Evolutionary conservation across 2,888 invertebrate species (phyloP).

Genomic region (Drosophila parthenogenetica): DNA sequence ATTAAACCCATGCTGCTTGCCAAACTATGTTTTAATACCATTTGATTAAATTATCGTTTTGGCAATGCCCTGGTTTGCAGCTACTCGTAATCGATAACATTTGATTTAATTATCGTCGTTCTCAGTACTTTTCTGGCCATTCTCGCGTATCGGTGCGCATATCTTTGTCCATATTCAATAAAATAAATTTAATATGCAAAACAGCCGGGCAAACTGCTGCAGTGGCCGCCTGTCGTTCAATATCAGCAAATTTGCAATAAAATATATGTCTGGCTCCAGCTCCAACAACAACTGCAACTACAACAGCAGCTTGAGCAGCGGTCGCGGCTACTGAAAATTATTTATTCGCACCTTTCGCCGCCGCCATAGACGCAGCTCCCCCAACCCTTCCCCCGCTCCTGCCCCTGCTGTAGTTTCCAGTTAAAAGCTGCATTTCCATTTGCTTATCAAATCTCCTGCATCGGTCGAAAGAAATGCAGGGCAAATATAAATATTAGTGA

Average conservation of each 20-base stretch:
- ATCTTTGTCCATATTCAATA: conserved; percentile 72
- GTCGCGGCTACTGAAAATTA: conserved; percentile 73
- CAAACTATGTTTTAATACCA: too few species aligned
- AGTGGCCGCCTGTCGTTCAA: conserved; percentile 70
- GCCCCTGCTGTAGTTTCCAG: conserved; percentile 14
- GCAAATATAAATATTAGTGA: conserved; percentile 76
- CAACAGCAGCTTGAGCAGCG: conserved; percentile 15
- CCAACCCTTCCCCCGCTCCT: not conserved
- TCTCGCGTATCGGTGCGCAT: conserved; percentile 59
- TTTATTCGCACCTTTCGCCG: conserved; percentile 80
- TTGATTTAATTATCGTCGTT: conserved; percentile 14
- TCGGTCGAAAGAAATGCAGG: conserved; percentile 74
- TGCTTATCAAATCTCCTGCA: conserved; percentile 73
- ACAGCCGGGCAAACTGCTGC: conserved; percentile 54
- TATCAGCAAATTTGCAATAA: conserved; percentile 80
- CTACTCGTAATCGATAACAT: conserved; percentile 9
- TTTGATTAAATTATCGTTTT: too few species aligned
- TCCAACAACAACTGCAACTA: not conserved
- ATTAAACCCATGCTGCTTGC: too few species aligned
- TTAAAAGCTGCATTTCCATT: conserved; percentile 62
- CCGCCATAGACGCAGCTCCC: conserved; percentile 45
- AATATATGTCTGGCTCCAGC: conserved; percentile 72
- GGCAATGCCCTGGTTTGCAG: too few species aligned
- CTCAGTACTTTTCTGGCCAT: conserved; percentile 36
- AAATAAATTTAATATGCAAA: conserved; percentile 80